Base-by-base conservation (phyloP, 2,113 vertebrate genomes). In the Mobula hypostoma region DNA sequence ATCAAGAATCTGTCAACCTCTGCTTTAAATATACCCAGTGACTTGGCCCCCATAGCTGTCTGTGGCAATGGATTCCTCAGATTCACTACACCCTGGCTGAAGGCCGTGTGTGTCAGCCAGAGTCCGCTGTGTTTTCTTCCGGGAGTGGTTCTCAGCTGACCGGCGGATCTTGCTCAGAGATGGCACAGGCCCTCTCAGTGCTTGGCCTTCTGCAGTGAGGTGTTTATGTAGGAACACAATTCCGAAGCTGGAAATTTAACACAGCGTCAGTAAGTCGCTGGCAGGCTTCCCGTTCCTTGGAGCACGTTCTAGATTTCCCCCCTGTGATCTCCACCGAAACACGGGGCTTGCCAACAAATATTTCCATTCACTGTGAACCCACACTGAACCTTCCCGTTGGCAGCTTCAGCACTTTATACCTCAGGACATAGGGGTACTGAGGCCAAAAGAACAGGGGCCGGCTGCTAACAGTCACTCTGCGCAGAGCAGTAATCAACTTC, bases 231-330 rank as follows among this genome's bases (percentile, higher is more conserved):
- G 61, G 85, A 66, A n/a, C 85, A 68, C 61, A 12, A 19, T 66
- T 19, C 85, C 66, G 29, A 90, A 90, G 85, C 32, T 15, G 61
- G 29, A 68, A 88, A 90, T 32, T 90, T 66, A 68, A 66, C 85
- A 90, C 29, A 17, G 61, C 7, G 61, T 68, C 61, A 90, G 66
- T 32, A 32, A n/a, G 85, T 61, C 61, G 29, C 85, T 88, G 29
- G 12, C 85, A 66, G 14, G 4, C 7, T 90, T 90, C 63, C 61
- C 61, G 29, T 90, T 66, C 85, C 32, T 90, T n/a, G 17, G 85
- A 90, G 61, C 85, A 90, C 85, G 66, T 66, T 90, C 85, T 32
- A 90, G n/a, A 27, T 90, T 90, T 66, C 29, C 85, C 85, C 58
- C 61, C 66, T 90, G 61, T 90, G 61, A 90, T 68, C 85, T 66